Base-by-base conservation (phyloP, 2,888 invertebrate genomes). In the Aphidius colemani region DNA sequence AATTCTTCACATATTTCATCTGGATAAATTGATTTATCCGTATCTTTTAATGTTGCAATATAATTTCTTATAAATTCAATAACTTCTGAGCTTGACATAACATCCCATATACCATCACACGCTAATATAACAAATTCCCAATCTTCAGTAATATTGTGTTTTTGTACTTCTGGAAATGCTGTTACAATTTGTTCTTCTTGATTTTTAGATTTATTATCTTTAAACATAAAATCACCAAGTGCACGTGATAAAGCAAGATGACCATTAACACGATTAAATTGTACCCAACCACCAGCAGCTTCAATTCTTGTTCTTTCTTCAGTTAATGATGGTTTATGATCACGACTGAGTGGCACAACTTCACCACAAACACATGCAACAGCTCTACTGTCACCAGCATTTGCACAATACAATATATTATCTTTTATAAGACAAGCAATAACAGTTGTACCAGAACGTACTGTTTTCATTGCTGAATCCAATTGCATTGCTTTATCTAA, bases 41-140 rank as follows among this genome's bases (percentile, higher is more conserved):
- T 51, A 13, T 53, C 18, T 70, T 71, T 10, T 66, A 55, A 5
- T 71, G 7, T 74, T 73, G 75, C 74, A 63, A 99, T 88, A 49
- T 94, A 89, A 64, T 88, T 87, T 58, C 96, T 89, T 65, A 98
- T 92, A 85, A 96, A 98, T 61, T 92, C 88, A 51, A 96, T 87
- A 55, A 96, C 98, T 83, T 98, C 97, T 86, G 94, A 91, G 82
- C 95, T 98, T 57, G 90, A 93, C 86, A 99, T 87, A 39, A 98
- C 98, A 83, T 99, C 99, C 98, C 99, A 99, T 72, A 99, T 98
- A 40, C 99, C 99, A 82, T 99, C 99, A 82, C 98, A 99, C 0
- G 98, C 99, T 73, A 99, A 85, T 46, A 99, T 89, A 62, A 98
- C 87, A 81, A 99, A 99, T 85, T 99, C 98, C 91, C 95, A 95